Conservation (phyloP, 1,140 invertebrate genomes). For the Scaptodrosophila lebanonensis region DNA sequence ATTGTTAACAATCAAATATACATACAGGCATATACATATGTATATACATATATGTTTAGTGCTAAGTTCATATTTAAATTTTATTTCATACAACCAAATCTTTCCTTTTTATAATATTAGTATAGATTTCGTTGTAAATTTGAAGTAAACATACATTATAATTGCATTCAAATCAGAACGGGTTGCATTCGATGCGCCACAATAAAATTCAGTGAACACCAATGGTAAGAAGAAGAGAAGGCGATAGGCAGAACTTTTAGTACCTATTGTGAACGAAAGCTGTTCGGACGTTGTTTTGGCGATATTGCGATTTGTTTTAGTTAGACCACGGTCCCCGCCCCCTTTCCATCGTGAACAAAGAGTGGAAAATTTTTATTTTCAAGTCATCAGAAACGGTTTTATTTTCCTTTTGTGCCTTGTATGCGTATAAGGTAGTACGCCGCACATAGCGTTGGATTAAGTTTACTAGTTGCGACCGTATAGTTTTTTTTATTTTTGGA, state of each 20-base stretch:
- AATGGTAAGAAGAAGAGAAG: background rate
- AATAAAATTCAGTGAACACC: no score
- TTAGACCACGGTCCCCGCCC: constrained; percentile 29
- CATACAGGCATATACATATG: background rate
- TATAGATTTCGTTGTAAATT: no score
- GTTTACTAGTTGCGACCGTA: constrained; percentile 28
- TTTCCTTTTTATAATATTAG: no score
- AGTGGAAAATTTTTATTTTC: constrained; percentile 62
- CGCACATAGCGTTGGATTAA: constrained; percentile 39
- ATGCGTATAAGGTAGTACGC: background rate
- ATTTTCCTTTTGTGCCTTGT: constrained; percentile 24
- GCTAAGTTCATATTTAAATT: no score
- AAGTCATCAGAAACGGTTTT: constrained; percentile 13
- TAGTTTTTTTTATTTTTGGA: constrained; percentile 40
- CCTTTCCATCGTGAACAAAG: constrained; percentile 48
- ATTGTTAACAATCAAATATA: constrained; percentile 10
- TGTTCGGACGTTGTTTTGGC: constrained; percentile 43
- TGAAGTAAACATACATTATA: background rate
- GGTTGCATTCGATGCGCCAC: background rate
- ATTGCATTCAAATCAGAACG: no score
- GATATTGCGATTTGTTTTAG: constrained; percentile 43
- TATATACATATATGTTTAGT: constrained; percentile 1
- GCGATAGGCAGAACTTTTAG: constrained; percentile 12
- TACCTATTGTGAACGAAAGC: constrained; percentile 34
- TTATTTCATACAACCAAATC: no score